Percentiles rank a stretch among this genome's conserved stretches.
Conservation (phyloP, 2,888 invertebrate genomes). For the Plemyria rubiginata region DNA sequence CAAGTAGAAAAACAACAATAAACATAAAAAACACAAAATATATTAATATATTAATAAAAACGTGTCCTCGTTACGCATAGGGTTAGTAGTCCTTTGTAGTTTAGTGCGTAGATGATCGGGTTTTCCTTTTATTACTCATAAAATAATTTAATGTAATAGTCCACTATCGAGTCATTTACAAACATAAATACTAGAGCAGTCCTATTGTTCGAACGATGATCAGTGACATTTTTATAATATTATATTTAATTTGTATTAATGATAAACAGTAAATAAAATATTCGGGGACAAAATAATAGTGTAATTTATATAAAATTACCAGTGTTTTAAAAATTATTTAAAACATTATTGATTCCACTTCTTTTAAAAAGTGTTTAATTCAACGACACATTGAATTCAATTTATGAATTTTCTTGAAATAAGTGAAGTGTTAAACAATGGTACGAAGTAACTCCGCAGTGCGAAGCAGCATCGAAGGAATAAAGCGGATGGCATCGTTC, state of each 20-base stretch:
- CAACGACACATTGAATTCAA: too few species aligned
- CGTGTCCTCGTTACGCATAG: not conserved
- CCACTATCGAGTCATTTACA: slow-evolving; percentile 17
- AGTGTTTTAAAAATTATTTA: too few species aligned
- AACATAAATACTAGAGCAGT: slow-evolving; percentile 1
- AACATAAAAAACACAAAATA: too few species aligned
- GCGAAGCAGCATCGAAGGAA: slow-evolving; percentile 56
- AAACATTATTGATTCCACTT: too few species aligned
- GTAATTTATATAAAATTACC: too few species aligned
- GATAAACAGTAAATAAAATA: too few species aligned
- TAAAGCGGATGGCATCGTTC: slow-evolving; percentile 59
- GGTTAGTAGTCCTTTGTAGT: not conserved
- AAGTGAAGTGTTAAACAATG: slow-evolving; percentile 42
- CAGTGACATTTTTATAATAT: not conserved
- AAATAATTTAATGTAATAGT: slow-evolving; percentile 2
- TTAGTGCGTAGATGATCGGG: slow-evolving; percentile 7
- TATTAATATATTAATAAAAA: too few species aligned
- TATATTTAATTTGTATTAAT: not conserved
- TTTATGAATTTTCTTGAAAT: not conserved
- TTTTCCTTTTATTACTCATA: slow-evolving; percentile 41
- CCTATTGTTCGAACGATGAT: slow-evolving; percentile 1
- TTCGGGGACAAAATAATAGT: too few species aligned
- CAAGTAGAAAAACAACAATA: too few species aligned
- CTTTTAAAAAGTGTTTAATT: too few species aligned
- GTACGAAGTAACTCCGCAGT: slow-evolving; percentile 53